phyloP scores from a whole-genome alignment of 2,113 vertebrate species.

The Crotalus horridus region DNA sequence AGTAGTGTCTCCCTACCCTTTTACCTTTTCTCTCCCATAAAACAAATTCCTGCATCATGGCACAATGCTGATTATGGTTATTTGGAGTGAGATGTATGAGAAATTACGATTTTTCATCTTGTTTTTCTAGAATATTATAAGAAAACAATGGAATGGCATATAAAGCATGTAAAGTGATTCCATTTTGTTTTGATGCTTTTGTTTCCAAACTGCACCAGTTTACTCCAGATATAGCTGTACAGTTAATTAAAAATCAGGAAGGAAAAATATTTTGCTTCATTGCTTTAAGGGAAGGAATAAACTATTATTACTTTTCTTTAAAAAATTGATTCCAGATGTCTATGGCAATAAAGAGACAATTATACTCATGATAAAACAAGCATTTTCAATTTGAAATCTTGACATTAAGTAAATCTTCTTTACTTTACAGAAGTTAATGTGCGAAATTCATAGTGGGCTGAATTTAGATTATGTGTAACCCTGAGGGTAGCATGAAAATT shows the following conservation, averaged over 20 bases:
- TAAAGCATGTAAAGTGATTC: background rate
- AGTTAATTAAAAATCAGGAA: slow-evolving; percentile 34
- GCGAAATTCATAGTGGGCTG: slow-evolving; percentile 67
- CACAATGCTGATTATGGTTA: background rate
- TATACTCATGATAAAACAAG: slow-evolving; percentile 65
- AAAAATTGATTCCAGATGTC: slow-evolving; percentile 68
- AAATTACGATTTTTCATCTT: background rate
- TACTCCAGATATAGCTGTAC: slow-evolving; percentile 29
- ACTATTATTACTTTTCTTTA: slow-evolving; percentile 56
- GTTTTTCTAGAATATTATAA: background rate
- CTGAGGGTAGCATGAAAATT: slow-evolving; percentile 57
- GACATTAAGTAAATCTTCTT: slow-evolving; percentile 62
- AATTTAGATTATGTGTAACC: slow-evolving; percentile 65
- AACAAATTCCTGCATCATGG: background rate
- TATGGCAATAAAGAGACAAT: slow-evolving; percentile 70
- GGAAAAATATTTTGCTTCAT: slow-evolving; percentile 18
- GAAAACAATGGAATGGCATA: background rate
- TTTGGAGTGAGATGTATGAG: background rate
- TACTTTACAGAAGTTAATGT: slow-evolving; percentile 70
- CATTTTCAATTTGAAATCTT: slow-evolving; percentile 67
- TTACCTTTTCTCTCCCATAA: background rate
- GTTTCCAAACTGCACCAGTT: background rate
- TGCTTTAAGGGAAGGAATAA: slow-evolving; percentile 12
- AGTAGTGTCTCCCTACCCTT: background rate
- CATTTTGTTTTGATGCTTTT: background rate